A percentile compares a stretch with the other conserved stretches of the same genome.
These are phyloP conservation scores for Trematomus loennbergii DNA, from an alignment of 2,113 vertebrate genomes.

Conservation along the genomic window DNA sequence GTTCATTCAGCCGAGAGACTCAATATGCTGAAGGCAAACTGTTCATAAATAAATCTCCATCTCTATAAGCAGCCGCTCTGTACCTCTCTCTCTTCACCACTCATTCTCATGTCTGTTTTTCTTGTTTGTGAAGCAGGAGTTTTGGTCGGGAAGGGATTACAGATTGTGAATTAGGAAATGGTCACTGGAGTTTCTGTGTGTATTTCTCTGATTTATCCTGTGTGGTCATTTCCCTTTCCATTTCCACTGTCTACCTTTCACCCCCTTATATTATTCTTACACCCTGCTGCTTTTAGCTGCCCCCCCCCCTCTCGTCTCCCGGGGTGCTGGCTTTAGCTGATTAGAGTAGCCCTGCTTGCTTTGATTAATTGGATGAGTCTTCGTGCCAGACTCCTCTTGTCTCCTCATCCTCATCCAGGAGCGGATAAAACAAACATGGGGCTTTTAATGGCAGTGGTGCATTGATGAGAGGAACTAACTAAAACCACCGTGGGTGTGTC, in stretches of 20 bases:
- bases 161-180: neutral
- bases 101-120: neutral
- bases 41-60: conserved; percentile 28
- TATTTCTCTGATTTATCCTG: neutral
- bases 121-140: neutral
- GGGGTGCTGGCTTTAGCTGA: conserved; percentile 58
- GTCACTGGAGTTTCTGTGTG: neutral
- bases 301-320: conserved; percentile 24
- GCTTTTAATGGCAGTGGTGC: conserved; percentile 32
- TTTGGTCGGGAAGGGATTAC: neutral
- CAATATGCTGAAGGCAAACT: conserved; percentile 17
- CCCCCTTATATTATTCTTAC: conserved; percentile 30
- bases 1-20: conserved; percentile 4
- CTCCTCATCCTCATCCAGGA: conserved; percentile 16
- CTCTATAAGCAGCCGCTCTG: conserved; percentile 11
- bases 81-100: conserved; percentile 7
- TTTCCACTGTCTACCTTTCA: conserved; percentile 11
- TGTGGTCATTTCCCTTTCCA: neutral
- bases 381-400: conserved; percentile 48
- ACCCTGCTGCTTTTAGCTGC: conserved; percentile 46
- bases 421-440: conserved; percentile 44
- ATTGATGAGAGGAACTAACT: conserved; percentile 28
- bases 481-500: conserved; percentile 38
- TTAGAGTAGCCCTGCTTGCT: conserved; percentile 69
- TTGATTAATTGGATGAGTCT: conserved; percentile 77